These are phyloP conservation scores for Mongoloraphidia duomilia DNA, from an alignment of 2,888 invertebrate species.

Conservation along the genomic window DNA sequence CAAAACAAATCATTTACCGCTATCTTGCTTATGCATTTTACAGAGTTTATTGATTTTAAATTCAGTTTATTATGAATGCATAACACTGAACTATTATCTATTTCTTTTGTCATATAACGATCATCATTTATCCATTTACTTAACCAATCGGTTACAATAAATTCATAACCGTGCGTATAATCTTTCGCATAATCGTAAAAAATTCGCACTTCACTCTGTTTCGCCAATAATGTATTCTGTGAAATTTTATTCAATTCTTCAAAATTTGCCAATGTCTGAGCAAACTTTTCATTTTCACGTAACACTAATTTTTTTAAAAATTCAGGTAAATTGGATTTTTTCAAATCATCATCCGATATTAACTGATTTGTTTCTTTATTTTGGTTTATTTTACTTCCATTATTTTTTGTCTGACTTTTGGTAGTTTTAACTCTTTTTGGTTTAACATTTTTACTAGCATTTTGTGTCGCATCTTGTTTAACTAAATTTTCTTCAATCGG, in stretches of 20 bases:
- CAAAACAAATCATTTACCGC: constrained; percentile 19
- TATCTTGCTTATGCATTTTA: constrained; percentile 4
- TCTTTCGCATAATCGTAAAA: constrained; percentile 4
- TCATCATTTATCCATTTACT: constrained; percentile 30
- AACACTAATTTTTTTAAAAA: neutral
- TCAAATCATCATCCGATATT: neutral
- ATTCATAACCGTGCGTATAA: constrained; percentile 26
- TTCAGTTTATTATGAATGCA: neutral
- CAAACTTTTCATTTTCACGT: neutral
- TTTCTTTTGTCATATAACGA: neutral
- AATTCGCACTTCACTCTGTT: neutral
- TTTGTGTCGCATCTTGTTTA: too few relatives aligned
- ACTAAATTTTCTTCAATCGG: neutral
- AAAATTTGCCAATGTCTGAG: neutral
- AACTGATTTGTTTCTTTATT: neutral
- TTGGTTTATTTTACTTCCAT: neutral
- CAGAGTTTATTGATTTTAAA: neutral
- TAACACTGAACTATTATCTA: neutral
- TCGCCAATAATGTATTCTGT: neutral
- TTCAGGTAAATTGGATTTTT: neutral
- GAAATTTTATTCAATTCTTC: neutral
- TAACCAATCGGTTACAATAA: constrained; percentile 37
- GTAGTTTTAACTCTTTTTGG: neutral
- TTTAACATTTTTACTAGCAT: too few relatives aligned
- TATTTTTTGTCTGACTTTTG: neutral